These are phyloP conservation scores for Anoncus sp. DNA, from an alignment of 2,888 invertebrate genomes.

Conservation along the genomic window DNA sequence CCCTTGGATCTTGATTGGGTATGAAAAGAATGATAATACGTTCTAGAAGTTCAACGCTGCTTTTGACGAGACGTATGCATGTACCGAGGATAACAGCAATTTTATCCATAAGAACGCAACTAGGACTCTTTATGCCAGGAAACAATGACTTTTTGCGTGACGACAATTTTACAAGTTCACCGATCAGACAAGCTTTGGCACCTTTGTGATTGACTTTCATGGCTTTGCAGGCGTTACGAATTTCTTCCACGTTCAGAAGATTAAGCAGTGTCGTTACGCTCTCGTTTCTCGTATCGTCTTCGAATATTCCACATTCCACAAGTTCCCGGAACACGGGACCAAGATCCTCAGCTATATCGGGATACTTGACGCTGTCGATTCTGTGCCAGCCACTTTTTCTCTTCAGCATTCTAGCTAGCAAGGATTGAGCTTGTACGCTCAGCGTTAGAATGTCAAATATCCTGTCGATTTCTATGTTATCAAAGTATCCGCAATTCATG, in stretches of 20 bases:
- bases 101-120: conserved; percentile 60
- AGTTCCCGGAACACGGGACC: conserved; percentile 61
- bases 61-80: conserved; percentile 72
- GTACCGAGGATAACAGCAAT: conserved; percentile 64
- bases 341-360: conserved; percentile 68
- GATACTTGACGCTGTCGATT: conserved; percentile 67
- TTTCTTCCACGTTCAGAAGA: conserved; percentile 72
- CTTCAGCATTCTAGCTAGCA: conserved; percentile 75
- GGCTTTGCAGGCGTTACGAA: conserved; percentile 69
- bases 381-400: conserved; percentile 74
- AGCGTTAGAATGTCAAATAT: conserved; percentile 73
- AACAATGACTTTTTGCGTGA: conserved; percentile 69
- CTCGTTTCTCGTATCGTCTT: conserved; percentile 61
- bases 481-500: conserved; percentile 78
- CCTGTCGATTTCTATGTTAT: conserved; percentile 72
- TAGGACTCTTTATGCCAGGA: conserved; percentile 72
- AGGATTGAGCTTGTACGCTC: conserved; percentile 71
- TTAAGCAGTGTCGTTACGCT: conserved; percentile 67
- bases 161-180: conserved; percentile 68
- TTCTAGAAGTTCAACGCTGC: conserved; percentile 70
- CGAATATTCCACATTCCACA: conserved; percentile 37
- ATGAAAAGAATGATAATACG: conserved; percentile 74
- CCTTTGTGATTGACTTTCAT: conserved; percentile 69
- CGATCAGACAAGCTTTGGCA: conserved; percentile 67
- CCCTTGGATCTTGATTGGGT: conserved; percentile 74